phyloP scores from a whole-genome alignment of 2,888 invertebrate genomes.

The Willowsia nigromaculata region DNA sequence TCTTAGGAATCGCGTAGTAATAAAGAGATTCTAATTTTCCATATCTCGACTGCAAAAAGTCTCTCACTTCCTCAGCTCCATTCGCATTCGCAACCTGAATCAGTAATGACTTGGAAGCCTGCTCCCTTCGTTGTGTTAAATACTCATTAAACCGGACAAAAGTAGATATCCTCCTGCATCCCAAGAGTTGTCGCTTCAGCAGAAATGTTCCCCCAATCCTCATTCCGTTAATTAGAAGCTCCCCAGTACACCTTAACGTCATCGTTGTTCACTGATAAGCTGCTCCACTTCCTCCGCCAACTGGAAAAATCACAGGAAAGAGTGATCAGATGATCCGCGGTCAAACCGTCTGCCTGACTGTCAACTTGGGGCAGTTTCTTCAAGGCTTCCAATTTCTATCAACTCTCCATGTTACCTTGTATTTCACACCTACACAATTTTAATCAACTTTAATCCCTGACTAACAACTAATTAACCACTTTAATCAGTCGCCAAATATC shows the following conservation, averaged over 20 bases:
- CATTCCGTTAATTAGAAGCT: slow-evolving; percentile 16
- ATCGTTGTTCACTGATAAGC: background rate
- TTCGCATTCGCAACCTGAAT: slow-evolving; percentile 71
- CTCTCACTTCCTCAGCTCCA: slow-evolving; percentile 65
- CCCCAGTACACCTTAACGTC: background rate
- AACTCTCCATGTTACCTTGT: too few relatives aligned
- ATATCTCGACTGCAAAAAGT: slow-evolving; percentile 72
- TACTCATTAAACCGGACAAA: slow-evolving; percentile 74
- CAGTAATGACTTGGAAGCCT: slow-evolving; percentile 76
- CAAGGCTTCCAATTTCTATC: too few relatives aligned
- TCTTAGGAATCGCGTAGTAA: slow-evolving; percentile 74
- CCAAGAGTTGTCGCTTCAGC: background rate
- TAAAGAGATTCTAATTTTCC: slow-evolving; percentile 72
- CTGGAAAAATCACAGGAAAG: too few relatives aligned
- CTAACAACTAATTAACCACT: too few relatives aligned
- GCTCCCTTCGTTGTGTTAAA: slow-evolving; percentile 67
- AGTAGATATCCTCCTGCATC: slow-evolving; percentile 31
- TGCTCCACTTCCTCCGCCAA: background rate
- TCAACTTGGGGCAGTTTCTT: too few relatives aligned
- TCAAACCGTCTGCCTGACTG: too few relatives aligned
- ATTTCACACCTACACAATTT: too few relatives aligned
- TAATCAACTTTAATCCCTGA: too few relatives aligned
- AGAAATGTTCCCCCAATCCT: slow-evolving; percentile 1
- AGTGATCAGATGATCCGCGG: too few relatives aligned
- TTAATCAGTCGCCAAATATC: too few relatives aligned